Conservation (phyloP, 2,797 vertebrate species). For the Percopsis omiscomaycus region DNA sequence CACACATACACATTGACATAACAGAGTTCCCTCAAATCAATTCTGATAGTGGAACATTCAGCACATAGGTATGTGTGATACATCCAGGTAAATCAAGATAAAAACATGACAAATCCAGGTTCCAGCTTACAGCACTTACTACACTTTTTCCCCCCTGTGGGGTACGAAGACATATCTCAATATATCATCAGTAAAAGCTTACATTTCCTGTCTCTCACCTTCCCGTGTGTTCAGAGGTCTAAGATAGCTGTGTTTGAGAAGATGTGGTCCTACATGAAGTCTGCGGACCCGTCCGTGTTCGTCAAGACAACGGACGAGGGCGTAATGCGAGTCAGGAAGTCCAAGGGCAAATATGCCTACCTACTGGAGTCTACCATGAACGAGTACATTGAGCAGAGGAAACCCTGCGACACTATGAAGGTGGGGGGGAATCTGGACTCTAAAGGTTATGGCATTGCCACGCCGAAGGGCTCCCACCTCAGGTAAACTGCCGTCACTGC, state of each 20-base stretch:
- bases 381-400: constrained; percentile 97
- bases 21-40: background rate
- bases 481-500: constrained; percentile 81
- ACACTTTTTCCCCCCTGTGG: no score
- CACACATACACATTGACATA: background rate
- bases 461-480: constrained; percentile 94
- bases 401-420: constrained; percentile 99
- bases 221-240: constrained; percentile 83
- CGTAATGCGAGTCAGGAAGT: constrained; percentile 95
- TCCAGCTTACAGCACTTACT: no score
- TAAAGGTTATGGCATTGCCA: constrained; percentile 98
- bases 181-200: background rate
- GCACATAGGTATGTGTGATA: no score
- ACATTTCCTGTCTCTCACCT: background rate
- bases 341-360: constrained; percentile 98
- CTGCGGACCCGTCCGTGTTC: constrained; percentile 96
- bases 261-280: constrained; percentile 99
- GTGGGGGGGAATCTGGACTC: constrained; percentile 99
- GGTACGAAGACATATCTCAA: no score
- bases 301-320: constrained; percentile 98
- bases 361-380: constrained; percentile 99
- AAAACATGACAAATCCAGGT: no score
- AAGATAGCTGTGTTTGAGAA: constrained; percentile 99
- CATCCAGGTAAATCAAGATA: no score
- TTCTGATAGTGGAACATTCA: no score